These are phyloP conservation scores for Pleuronectes platessa DNA, from an alignment of 2,113 vertebrate genomes.

Conservation along the genomic window DNA sequence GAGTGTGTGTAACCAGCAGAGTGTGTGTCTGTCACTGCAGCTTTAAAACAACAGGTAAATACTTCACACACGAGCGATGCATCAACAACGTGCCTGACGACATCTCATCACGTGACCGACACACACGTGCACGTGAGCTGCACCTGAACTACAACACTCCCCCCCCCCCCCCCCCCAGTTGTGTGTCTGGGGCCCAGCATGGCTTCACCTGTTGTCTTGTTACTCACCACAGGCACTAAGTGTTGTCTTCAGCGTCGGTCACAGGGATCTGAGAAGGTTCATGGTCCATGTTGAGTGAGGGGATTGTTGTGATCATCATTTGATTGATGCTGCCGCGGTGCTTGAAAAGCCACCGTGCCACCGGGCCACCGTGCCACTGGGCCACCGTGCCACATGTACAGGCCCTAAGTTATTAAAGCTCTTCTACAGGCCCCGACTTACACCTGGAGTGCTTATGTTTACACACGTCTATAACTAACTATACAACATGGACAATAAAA, in stretches of 20 bases:
- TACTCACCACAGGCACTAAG: slow-evolving; percentile 5
- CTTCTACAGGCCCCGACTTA: slow-evolving; percentile 8
- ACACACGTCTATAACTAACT: slow-evolving; percentile 19
- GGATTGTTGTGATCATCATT: not conserved
- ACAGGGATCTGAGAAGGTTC: slow-evolving; percentile 5
- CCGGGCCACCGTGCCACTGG: not conserved
- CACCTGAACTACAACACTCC: no score
- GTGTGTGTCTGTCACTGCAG: no score
- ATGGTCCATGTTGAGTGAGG: not conserved
- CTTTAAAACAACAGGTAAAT: no score
- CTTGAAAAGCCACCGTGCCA: slow-evolving; percentile 12
- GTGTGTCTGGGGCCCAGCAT: no score
- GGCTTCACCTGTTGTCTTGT: not conserved
- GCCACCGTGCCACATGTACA: slow-evolving; percentile 3
- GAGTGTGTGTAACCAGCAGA: no score
- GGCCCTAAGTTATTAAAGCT: slow-evolving; percentile 26
- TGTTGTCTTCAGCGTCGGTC: slow-evolving; percentile 20
- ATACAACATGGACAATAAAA: not conserved
- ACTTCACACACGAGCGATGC: no score
- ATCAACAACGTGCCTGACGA: no score
- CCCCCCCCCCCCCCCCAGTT: no score
- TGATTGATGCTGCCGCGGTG: not conserved
- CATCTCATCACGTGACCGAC: no score
- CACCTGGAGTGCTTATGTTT: slow-evolving; percentile 56
- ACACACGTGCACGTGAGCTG: no score